Conservation (phyloP, 2,797 vertebrate genomes). For the Scarus forsteni region DNA sequence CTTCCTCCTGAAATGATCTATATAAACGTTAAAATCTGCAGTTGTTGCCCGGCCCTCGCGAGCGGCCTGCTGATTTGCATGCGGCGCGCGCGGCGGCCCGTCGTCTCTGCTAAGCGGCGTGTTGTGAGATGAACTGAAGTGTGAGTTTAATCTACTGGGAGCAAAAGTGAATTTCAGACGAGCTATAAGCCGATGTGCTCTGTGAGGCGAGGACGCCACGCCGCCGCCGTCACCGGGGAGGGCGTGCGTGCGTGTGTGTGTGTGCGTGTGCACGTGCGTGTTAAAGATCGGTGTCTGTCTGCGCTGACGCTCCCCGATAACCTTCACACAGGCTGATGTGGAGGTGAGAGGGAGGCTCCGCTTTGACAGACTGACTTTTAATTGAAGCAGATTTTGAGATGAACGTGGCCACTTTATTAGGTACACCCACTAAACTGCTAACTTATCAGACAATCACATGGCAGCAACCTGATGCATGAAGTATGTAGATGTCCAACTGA, state of each 20-base stretch:
- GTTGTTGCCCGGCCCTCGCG: neutral
- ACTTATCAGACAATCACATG: too few species aligned
- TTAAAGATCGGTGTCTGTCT: conserved; percentile 4
- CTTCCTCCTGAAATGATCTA: too few species aligned
- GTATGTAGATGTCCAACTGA: too few species aligned
- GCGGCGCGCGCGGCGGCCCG: conserved; percentile 37
- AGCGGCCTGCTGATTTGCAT: conserved; percentile 50
- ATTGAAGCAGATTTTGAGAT: conserved; percentile 5
- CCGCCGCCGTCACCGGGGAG: conserved; percentile 33
- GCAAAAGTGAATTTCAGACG: conserved; percentile 66
- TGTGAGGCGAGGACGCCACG: conserved; percentile 42
- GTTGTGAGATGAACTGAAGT: conserved; percentile 67
- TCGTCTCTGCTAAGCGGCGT: conserved; percentile 56
- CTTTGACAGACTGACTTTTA: conserved; percentile 22
- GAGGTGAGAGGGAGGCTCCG: neutral
- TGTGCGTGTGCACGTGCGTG: neutral
- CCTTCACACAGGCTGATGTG: neutral
- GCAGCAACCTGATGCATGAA: too few species aligned
- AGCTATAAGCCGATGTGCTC: conserved; percentile 64
- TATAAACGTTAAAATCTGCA: too few species aligned
- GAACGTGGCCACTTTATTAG: too few species aligned
- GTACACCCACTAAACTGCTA: too few species aligned
- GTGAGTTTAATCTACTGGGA: conserved; percentile 78
- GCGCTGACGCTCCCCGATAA: conserved; percentile 47
- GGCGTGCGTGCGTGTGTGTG: conserved; percentile 22